phyloP scores from a whole-genome alignment of 2,888 invertebrate species.

The Glaucopsyche alexis region DNA sequence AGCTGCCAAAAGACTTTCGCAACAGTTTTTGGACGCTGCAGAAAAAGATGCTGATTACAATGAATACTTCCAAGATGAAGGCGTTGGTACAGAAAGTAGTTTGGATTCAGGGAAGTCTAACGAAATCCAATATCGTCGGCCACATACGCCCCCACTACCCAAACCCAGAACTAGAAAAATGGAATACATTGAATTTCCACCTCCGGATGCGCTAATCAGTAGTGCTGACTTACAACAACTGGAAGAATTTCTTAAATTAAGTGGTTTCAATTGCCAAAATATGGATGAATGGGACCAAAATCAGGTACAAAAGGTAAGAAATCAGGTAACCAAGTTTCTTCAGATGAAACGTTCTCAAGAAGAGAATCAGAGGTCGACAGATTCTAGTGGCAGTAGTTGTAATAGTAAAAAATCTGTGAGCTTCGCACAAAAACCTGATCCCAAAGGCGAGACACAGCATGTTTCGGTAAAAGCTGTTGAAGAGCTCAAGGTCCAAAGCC shows the following conservation, averaged over 20 bases:
- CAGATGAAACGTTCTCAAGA: slow-evolving; percentile 85
- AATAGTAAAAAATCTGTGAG: slow-evolving; percentile 87
- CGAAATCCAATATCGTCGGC: slow-evolving; percentile 71
- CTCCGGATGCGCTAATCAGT: slow-evolving; percentile 74
- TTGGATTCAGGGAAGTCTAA: slow-evolving; percentile 80
- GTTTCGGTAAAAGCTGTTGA: slow-evolving; percentile 71
- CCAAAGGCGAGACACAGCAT: slow-evolving; percentile 62
- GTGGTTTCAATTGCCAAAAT: slow-evolving; percentile 85
- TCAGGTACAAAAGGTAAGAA: slow-evolving; percentile 84
- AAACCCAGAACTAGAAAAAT: slow-evolving; percentile 73
- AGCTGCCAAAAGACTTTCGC: slow-evolving; percentile 74
- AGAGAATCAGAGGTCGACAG: slow-evolving; percentile 79
- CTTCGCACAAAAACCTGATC: slow-evolving; percentile 82
- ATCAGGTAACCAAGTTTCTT: slow-evolving; percentile 85
- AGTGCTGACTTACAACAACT: slow-evolving; percentile 84
- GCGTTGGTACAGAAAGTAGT: slow-evolving; percentile 81
- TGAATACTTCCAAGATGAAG: slow-evolving; percentile 81
- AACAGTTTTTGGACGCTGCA: slow-evolving; percentile 75
- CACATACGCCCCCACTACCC: slow-evolving; percentile 76
- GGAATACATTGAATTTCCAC: slow-evolving; percentile 73
- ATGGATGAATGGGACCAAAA: slow-evolving; percentile 84
- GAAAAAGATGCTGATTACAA: slow-evolving; percentile 78
- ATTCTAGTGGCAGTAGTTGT: slow-evolving; percentile 79
- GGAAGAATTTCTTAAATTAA: slow-evolving; percentile 85
- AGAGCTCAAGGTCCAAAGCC: slow-evolving; percentile 67